Conservation (phyloP, 2,113 vertebrate species). For the Apteryx owenii region DNA sequence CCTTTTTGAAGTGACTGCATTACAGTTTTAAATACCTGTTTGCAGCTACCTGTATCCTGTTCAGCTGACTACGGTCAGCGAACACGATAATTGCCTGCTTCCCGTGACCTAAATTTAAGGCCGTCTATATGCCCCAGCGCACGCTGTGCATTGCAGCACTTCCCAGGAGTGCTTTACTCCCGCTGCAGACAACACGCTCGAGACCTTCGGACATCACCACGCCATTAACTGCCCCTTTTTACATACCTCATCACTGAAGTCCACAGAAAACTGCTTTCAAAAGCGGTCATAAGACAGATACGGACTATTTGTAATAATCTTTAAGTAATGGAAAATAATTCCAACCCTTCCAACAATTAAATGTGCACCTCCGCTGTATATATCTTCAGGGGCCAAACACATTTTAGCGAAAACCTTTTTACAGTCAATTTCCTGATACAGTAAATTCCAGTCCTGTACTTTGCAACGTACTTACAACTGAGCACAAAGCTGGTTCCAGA, state of each 20-base stretch:
- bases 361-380: background rate
- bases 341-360: background rate
- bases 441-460: slow-evolving; percentile 3
- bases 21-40: slow-evolving; percentile 53
- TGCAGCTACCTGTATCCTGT: slow-evolving; percentile 50
- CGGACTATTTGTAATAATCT: background rate
- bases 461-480: background rate
- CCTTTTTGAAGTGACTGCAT: slow-evolving; percentile 37
- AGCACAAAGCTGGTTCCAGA: background rate
- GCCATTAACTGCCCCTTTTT: background rate
- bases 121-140: background rate
- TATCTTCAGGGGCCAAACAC: background rate
- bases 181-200: background rate
- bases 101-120: slow-evolving; percentile 53
- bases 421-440: slow-evolving; percentile 1
- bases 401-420: background rate
- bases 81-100: slow-evolving; percentile 49
- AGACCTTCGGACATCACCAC: background rate
- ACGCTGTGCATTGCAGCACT: background rate
- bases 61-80: slow-evolving; percentile 28
- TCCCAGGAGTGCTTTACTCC: background rate
- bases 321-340: background rate
- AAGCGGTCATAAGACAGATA: background rate
- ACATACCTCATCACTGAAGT: background rate
- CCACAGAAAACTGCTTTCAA: background rate